Evolutionary conservation across 2,113 vertebrate genomes (phyloP).

Genomic region (Colistium nudipinnis): DNA sequence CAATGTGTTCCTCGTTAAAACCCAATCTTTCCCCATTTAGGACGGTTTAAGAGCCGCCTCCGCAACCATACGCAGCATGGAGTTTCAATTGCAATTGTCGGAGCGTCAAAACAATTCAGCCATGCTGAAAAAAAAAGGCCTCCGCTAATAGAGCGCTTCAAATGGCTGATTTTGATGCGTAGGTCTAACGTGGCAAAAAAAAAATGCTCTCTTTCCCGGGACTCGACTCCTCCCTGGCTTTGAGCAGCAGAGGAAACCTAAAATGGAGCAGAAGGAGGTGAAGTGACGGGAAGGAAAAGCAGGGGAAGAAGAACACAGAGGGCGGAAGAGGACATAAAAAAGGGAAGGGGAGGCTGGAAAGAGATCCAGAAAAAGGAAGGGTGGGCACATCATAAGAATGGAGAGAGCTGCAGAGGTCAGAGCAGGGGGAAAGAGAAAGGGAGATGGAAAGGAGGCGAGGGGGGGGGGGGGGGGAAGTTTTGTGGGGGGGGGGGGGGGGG

Average conservation of each 20-base stretch:
- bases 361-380: conserved; percentile 2
- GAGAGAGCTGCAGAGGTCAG: conserved; percentile 36
- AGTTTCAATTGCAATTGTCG: conserved; percentile 44
- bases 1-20: conserved; percentile 70
- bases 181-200: conserved; percentile 29
- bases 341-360: background rate
- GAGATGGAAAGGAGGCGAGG: conserved; percentile 24
- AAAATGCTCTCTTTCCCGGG: conserved; percentile 35
- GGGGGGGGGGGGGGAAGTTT: conserved; percentile 45
- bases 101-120: conserved; percentile 20
- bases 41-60: conserved; percentile 24
- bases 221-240: conserved; percentile 41
- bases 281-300: conserved; percentile 25
- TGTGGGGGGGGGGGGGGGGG: conserved; percentile 48
- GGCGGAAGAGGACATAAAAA: background rate
- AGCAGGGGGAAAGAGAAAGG: conserved; percentile 18
- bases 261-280: background rate
- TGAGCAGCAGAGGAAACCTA: conserved; percentile 7
- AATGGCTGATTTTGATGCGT: conserved; percentile 33
- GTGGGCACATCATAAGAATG: conserved; percentile 21
- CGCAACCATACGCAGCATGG: conserved; percentile 31
- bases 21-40: conserved; percentile 47
- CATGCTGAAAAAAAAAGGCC: conserved; percentile 14
- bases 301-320: conserved; percentile 8
- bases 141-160: conserved; percentile 34